Conservation (phyloP, 2,888 invertebrate species). For the Dryadula phaetusa region DNA sequence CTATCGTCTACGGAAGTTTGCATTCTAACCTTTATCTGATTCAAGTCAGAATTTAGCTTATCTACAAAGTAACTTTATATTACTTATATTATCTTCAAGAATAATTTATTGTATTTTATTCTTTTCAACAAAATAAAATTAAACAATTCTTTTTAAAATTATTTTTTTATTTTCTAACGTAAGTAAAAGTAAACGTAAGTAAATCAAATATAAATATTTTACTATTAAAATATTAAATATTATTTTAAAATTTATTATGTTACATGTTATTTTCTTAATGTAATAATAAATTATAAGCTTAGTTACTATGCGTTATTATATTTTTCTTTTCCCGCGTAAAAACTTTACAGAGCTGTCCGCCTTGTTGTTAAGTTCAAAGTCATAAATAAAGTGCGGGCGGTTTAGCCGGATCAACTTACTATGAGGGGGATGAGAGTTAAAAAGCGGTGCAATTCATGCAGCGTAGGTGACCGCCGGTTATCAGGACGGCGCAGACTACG, state of each 20-base stretch:
- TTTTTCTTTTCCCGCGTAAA: slow-evolving; percentile 41
- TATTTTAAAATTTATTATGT: slow-evolving; percentile 2
- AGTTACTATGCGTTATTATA: slow-evolving; percentile 40
- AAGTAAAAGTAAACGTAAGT: too few species aligned
- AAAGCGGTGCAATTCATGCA: slow-evolving; percentile 82
- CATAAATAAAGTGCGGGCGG: slow-evolving; percentile 76
- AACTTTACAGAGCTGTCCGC: slow-evolving; percentile 43
- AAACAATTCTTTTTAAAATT: too few species aligned
- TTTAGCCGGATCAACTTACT: slow-evolving; percentile 79
- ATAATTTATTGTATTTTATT: too few species aligned
- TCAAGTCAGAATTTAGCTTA: too few species aligned
- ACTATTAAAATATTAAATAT: neutral
- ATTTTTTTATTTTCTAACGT: too few species aligned
- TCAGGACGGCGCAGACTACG: slow-evolving; percentile 70
- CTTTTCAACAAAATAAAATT: too few species aligned
- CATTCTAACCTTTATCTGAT: neutral
- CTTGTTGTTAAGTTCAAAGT: slow-evolving; percentile 68
- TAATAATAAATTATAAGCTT: slow-evolving; percentile 40
- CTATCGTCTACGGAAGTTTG: neutral
- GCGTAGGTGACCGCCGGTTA: slow-evolving; percentile 82
- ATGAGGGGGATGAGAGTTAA: slow-evolving; percentile 78
- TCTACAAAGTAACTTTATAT: too few species aligned
- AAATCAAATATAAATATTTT: neutral
- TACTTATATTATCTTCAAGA: too few species aligned
- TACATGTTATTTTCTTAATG: slow-evolving; percentile 26